A percentile compares a stretch with the other conserved stretches of the same genome.
These are phyloP conservation scores for Elymnias hypermnestra DNA, from an alignment of 1,140 invertebrate genomes.

Conservation along the genomic window DNA sequence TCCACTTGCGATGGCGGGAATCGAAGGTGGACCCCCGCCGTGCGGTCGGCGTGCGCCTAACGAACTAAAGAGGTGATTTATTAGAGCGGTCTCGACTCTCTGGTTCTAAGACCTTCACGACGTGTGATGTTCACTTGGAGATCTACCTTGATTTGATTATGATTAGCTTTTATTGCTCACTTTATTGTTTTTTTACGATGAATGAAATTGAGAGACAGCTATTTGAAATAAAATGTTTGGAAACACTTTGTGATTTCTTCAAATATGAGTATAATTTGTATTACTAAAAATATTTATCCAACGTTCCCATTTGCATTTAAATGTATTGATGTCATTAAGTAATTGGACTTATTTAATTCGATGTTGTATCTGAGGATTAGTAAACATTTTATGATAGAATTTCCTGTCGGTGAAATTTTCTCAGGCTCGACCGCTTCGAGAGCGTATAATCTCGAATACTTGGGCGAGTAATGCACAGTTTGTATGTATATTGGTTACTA, in stretches of 20 bases:
- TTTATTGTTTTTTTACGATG: slow-evolving; percentile 12
- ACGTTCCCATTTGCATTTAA: slow-evolving; percentile 8
- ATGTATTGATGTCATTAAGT: slow-evolving; percentile 1
- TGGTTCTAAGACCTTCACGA: slow-evolving; percentile 62
- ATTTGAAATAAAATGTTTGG: neutral
- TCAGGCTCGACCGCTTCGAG: slow-evolving; percentile 39
- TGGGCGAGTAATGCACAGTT: slow-evolving; percentile 53
- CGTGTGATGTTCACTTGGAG: slow-evolving; percentile 48
- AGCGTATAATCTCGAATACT: slow-evolving; percentile 49
- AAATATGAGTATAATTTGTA: slow-evolving; percentile 12
- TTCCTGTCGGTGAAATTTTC: slow-evolving; percentile 62
- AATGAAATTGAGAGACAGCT: neutral
- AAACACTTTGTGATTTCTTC: neutral
- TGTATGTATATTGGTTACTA: slow-evolving; percentile 66
- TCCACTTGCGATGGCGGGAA: slow-evolving; percentile 55
- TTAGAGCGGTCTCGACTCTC: slow-evolving; percentile 40
- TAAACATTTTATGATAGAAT: slow-evolving; percentile 40
- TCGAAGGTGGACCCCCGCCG: slow-evolving; percentile 61
- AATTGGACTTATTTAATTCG: slow-evolving; percentile 11
- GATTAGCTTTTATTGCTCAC: slow-evolving; percentile 22
- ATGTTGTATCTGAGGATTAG: slow-evolving; percentile 10
- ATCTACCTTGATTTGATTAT: slow-evolving; percentile 25
- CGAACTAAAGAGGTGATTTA: slow-evolving; percentile 70
- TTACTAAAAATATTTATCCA: slow-evolving; percentile 9
- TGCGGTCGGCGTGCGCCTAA: slow-evolving; percentile 55